A percentile compares a stretch with the other conserved stretches of the same genome.
Evolutionary conservation across 1,140 invertebrate species (phyloP).

Genomic region (Andrena cerasifolii): DNA sequence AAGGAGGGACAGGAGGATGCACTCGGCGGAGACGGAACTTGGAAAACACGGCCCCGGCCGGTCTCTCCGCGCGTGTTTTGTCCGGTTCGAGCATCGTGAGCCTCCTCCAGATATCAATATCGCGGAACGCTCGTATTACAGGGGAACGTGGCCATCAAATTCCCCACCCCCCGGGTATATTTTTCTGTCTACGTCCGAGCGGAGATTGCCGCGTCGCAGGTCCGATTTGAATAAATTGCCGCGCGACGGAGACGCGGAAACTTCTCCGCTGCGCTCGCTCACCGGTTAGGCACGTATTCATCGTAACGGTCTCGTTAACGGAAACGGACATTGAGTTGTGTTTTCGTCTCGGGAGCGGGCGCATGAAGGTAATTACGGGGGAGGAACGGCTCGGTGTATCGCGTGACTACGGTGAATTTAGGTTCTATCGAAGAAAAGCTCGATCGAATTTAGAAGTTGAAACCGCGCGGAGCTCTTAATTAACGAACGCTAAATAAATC

Average conservation of each 20-base stretch:
- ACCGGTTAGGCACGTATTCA: constrained; percentile 1
- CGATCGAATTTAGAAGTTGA: constrained; percentile 54
- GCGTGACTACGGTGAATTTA: constrained; percentile 50
- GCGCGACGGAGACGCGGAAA: neutral
- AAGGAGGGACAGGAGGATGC: constrained; percentile 47
- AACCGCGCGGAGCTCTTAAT: constrained; percentile 45
- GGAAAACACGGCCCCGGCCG: constrained; percentile 42
- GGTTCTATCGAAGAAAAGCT: constrained; percentile 51
- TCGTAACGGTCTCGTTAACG: constrained; percentile 33
- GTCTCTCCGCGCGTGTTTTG: constrained; percentile 20
- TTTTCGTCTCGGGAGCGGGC: constrained; percentile 29
- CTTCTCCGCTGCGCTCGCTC: no score
- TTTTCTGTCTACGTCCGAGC: neutral
- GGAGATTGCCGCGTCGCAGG: no score
- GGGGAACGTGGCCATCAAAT: constrained; percentile 30
- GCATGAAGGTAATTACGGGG: constrained; percentile 14
- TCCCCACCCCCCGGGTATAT: no score
- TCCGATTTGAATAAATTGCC: no score
- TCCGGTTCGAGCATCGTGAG: constrained; percentile 20
- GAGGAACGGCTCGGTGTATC: constrained; percentile 13
- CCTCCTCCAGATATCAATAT: constrained; percentile 32
- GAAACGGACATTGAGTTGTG: constrained; percentile 34
- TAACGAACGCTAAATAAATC: constrained; percentile 51
- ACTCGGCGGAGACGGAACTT: constrained; percentile 45
- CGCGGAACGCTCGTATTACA: neutral